Evolutionary conservation across 2,797 vertebrate species (phyloP).

Genomic region (Sebastes alutus): DNA sequence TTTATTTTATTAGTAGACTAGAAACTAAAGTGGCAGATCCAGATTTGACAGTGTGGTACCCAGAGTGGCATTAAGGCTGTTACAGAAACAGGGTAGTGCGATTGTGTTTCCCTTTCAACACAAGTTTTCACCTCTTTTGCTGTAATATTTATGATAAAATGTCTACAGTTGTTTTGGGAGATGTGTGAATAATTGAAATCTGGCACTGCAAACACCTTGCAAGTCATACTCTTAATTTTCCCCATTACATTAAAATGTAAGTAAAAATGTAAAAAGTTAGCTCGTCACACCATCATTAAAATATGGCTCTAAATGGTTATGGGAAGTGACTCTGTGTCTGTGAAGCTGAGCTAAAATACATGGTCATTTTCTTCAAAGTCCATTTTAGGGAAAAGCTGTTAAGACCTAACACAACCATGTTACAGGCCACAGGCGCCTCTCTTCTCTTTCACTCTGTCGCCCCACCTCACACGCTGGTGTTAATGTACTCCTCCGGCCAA

Average conservation of each 20-base stretch:
- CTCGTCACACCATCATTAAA: neutral
- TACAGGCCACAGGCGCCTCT: slow-evolving; percentile 70
- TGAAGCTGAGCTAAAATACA: neutral
- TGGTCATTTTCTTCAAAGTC: slow-evolving; percentile 46
- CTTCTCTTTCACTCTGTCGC: slow-evolving; percentile 57
- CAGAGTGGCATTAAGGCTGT: no score
- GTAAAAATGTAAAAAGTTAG: neutral
- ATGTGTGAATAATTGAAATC: neutral
- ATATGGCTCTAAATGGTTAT: neutral
- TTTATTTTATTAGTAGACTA: neutral
- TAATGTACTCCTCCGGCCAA: slow-evolving; percentile 77
- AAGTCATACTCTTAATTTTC: neutral
- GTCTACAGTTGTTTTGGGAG: neutral
- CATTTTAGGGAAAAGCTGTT: slow-evolving; percentile 44
- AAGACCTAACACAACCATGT: slow-evolving; percentile 51
- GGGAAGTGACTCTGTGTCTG: neutral
- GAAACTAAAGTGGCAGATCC: neutral
- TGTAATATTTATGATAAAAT: neutral
- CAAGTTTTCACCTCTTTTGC: neutral
- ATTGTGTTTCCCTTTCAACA: neutral
- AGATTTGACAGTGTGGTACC: neutral
- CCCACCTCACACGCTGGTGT: slow-evolving; percentile 67
- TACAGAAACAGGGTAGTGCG: no score
- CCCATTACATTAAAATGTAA: neutral
- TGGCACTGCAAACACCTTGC: neutral